Percentiles rank a stretch among this genome's conserved stretches.
These are phyloP conservation scores for Gnathonemus echidnorhynchus DNA, from an alignment of 2,113 vertebrate species.

Conservation along the genomic window DNA sequence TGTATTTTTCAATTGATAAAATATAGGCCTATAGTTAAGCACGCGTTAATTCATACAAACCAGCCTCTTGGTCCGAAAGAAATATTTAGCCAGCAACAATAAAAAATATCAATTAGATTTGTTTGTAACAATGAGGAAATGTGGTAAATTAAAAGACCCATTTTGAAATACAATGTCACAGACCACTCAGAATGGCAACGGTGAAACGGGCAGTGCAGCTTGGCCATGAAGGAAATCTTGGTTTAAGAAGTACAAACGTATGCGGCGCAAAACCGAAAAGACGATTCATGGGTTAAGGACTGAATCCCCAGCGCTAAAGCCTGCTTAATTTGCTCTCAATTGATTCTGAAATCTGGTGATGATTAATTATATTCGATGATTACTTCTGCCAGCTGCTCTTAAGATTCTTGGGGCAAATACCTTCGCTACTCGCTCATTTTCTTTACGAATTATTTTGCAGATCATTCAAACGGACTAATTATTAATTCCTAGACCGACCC, in stretches of 20 bases:
- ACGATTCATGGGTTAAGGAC: background rate
- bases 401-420: constrained; percentile 39
- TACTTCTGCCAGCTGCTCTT: constrained; percentile 47
- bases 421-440: constrained; percentile 38
- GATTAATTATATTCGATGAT: constrained; percentile 56
- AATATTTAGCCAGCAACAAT: background rate
- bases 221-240: background rate
- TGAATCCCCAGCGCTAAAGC: background rate
- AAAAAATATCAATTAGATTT: background rate
- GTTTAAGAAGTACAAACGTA: background rate
- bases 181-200: background rate
- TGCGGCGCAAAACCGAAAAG: background rate
- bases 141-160: background rate
- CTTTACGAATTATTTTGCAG: constrained; percentile 45
- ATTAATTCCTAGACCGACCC: constrained; percentile 28
- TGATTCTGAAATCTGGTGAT: constrained; percentile 49
- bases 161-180: background rate
- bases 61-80: background rate
- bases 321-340: constrained; percentile 14
- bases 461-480: constrained; percentile 53
- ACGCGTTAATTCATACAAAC: background rate
- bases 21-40: background rate
- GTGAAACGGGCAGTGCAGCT: background rate
- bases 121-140: background rate
- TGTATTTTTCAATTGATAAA: background rate